A percentile compares a stretch with the other conserved stretches of the same genome.
These are phyloP conservation scores for Salvator merianae DNA, from an alignment of 2,113 vertebrate genomes.

Conservation along the genomic window DNA sequence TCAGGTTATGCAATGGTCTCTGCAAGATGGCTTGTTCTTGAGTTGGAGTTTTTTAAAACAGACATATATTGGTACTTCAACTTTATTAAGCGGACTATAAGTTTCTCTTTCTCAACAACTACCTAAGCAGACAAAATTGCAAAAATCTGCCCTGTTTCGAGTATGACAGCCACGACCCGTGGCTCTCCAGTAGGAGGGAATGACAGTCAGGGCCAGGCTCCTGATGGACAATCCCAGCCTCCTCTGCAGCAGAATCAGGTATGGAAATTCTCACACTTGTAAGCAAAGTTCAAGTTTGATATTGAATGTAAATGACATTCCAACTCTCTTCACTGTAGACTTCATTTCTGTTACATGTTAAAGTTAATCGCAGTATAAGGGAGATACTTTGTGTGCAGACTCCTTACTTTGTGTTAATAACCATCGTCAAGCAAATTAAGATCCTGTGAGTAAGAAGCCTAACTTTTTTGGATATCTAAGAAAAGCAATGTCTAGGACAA, in stretches of 20 bases:
- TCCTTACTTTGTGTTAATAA: background rate
- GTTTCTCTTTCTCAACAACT: slow-evolving; percentile 94
- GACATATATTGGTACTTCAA: slow-evolving; percentile 89
- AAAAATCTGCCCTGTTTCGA: slow-evolving; percentile 99
- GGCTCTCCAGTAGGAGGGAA: slow-evolving; percentile 99
- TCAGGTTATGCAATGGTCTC: slow-evolving; percentile 99
- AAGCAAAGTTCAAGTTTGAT: background rate
- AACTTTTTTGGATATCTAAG: too few relatives aligned
- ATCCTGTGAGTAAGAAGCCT: too few relatives aligned
- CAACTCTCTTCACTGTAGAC: background rate
- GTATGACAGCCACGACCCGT: slow-evolving; percentile 99
- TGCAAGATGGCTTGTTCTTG: slow-evolving; percentile 93
- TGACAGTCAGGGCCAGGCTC: slow-evolving; percentile 98
- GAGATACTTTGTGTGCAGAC: background rate
- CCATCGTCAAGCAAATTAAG: background rate
- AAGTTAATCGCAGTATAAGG: background rate
- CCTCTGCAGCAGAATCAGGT: slow-evolving; percentile 99
- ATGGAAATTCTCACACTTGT: slow-evolving; percentile 8
- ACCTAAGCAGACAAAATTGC: slow-evolving; percentile 99
- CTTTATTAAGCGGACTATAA: slow-evolving; percentile 96
- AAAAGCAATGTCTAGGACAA: too few relatives aligned
- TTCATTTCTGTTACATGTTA: background rate
- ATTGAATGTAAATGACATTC: too few relatives aligned
- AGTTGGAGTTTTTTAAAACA: slow-evolving; percentile 96
- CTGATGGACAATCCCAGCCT: slow-evolving; percentile 97